Conservation (phyloP, 2,888 invertebrate species). For the Ophion ellenae region DNA sequence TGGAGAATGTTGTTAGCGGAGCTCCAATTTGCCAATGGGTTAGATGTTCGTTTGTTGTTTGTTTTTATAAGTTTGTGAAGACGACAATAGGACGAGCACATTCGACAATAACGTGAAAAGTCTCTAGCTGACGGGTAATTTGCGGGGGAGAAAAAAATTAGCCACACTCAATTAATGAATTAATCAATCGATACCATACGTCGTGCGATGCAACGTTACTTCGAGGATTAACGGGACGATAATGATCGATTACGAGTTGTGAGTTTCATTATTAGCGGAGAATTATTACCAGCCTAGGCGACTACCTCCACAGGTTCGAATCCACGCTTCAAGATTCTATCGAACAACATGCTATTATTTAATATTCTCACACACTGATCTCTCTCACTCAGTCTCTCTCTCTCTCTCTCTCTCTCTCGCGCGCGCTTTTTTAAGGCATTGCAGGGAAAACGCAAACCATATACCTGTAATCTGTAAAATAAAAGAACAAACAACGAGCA, state of each 20-base stretch:
- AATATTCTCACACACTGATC: not conserved
- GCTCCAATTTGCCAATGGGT: constrained; percentile 69
- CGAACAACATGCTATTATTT: constrained; percentile 44
- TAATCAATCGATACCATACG: constrained; percentile 75
- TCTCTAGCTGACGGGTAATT: constrained; percentile 19
- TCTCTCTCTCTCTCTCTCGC: not conserved
- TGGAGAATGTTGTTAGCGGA: constrained; percentile 39
- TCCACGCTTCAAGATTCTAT: not conserved
- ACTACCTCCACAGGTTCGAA: constrained; percentile 1
- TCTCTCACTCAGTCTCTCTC: not conserved
- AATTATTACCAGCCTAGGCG: constrained; percentile 15
- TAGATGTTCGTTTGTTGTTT: constrained; percentile 53
- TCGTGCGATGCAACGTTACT: constrained; percentile 73
- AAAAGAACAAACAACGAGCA: constrained; percentile 31
- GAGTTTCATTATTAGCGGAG: constrained; percentile 25
- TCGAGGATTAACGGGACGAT: constrained; percentile 53
- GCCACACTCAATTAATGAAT: constrained; percentile 33
- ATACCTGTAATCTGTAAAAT: constrained; percentile 36
- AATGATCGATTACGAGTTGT: constrained; percentile 53
- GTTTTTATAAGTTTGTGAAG: constrained; percentile 15
- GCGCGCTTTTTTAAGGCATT: not conserved
- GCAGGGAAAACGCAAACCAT: constrained; percentile 40
- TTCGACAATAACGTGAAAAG: constrained; percentile 34
- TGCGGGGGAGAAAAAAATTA: constrained; percentile 43
- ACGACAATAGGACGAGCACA: constrained; percentile 35